Conservation (phyloP, 2,113 vertebrate species). For the Danionella cerebrum region DNA sequence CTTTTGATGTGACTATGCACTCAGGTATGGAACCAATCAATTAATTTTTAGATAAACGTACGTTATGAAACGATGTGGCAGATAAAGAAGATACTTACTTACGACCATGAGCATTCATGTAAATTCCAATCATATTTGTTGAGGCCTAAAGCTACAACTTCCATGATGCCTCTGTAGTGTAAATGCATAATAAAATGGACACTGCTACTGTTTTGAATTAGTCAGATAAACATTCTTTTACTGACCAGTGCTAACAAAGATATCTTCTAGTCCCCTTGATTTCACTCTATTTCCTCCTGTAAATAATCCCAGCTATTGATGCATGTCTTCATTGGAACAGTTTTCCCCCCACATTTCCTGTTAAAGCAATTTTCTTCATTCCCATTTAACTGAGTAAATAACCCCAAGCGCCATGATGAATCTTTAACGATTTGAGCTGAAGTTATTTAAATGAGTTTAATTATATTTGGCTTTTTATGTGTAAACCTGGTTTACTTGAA, state of each 20-base stretch:
- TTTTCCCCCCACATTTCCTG: neutral
- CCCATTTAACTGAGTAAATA: conserved; percentile 19
- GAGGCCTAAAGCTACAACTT: no score
- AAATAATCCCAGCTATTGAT: conserved; percentile 2
- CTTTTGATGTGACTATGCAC: no score
- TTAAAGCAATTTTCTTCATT: neutral
- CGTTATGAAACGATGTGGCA: no score
- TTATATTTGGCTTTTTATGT: conserved; percentile 13
- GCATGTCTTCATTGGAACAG: neutral
- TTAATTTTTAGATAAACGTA: no score
- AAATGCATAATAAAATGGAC: no score
- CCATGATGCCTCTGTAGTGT: no score
- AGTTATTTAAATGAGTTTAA: conserved; percentile 21
- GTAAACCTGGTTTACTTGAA: neutral
- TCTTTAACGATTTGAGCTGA: neutral
- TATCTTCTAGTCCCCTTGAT: neutral
- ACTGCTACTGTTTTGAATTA: no score
- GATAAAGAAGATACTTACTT: no score
- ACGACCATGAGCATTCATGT: no score
- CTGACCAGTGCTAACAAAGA: neutral
- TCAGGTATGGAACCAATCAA: no score
- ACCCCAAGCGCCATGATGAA: neutral
- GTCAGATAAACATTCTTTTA: no score
- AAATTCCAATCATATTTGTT: no score
- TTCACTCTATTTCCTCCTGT: neutral